phyloP scores from a whole-genome alignment of 2,797 vertebrate species.

The Ispidina lecontei region DNA sequence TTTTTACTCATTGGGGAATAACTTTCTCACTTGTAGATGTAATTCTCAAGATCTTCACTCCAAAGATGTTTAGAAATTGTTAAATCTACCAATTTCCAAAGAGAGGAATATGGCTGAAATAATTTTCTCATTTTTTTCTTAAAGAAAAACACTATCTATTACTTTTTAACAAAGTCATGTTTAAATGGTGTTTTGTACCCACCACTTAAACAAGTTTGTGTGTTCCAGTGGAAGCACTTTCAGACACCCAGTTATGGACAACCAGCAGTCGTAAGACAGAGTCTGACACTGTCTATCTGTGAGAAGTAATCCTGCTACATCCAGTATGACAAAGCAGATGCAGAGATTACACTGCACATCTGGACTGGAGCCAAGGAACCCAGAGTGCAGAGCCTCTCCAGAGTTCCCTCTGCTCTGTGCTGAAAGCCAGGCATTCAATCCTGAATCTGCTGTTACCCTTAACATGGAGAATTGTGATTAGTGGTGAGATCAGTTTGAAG shows the following conservation, averaged over 20 bases:
- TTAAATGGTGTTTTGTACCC: not conserved
- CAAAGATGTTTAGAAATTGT: not conserved
- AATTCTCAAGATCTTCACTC: not conserved
- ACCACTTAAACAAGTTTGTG: not conserved
- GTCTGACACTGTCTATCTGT: not conserved
- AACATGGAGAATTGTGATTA: not conserved
- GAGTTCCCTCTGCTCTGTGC: not conserved
- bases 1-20: not conserved
- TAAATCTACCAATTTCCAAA: not conserved
- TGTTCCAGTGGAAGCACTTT: not conserved
- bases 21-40: not conserved
- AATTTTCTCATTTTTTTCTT: too few relatives aligned
- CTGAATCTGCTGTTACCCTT: not conserved
- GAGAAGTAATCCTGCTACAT: not conserved
- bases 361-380: not conserved
- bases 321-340: not conserved
- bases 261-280: not conserved
- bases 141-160: not conserved
- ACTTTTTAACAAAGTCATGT: not conserved
- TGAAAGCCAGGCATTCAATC: rapidly evolving
- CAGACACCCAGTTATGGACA: not conserved
- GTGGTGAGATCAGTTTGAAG: not conserved
- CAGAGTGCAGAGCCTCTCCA: not conserved
- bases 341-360: not conserved
- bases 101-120: not conserved